Evolutionary conservation across 2,888 invertebrate genomes (phyloP), one percentile per base, ranked within the genome.

Genomic region (Mesoligia furuncula): DNA sequence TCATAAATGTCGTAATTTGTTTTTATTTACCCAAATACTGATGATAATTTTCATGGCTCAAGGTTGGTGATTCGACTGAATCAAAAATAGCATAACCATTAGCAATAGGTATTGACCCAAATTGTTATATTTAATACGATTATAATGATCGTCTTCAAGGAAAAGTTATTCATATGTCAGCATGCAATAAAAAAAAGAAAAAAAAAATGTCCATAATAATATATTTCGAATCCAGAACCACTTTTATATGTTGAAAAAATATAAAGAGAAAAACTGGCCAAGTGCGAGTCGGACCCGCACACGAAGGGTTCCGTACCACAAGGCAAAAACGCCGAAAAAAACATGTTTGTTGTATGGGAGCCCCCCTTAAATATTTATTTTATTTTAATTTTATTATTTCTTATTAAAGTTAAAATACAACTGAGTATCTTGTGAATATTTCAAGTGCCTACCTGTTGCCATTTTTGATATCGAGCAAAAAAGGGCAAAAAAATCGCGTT

Each of bases 81-180:
- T 74, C 13, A 64, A 68, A 70, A 66, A 66, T 57, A 42, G 61
- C 54, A 31, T 61, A 65, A 31, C n/a, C 36, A 51, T 48, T 72
- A 68, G 3, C 61, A 31, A 24, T 31, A 31, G 20, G 7, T 27
- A 74, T 73, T 77, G 71, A 74, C 71, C 57, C 48, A 75, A 81
- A 81, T 73, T 62, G 61, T 36, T 65, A 67, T 69, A 65, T 59
- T 72, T 89, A 87, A 87, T 89, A 79, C 54, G 80, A 86, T 76
- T 84, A 77, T 88, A 90, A 90, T 85, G 86, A 86, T 67, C 83
- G 42, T 86, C 81, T 89, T 88, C 86, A 90, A 90, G 87, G 89
- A 84, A 82, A 39, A 68, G 39, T 45, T 17, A 78, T 27, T 13
- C 36, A 36, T 9, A n/a, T 42, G 31, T 45, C 8, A 39, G 13